A percentile compares a stretch with the other conserved stretches of the same genome.
phyloP scores from a whole-genome alignment of 23 tunicate species.

The Trididemnum clinides region DNA sequence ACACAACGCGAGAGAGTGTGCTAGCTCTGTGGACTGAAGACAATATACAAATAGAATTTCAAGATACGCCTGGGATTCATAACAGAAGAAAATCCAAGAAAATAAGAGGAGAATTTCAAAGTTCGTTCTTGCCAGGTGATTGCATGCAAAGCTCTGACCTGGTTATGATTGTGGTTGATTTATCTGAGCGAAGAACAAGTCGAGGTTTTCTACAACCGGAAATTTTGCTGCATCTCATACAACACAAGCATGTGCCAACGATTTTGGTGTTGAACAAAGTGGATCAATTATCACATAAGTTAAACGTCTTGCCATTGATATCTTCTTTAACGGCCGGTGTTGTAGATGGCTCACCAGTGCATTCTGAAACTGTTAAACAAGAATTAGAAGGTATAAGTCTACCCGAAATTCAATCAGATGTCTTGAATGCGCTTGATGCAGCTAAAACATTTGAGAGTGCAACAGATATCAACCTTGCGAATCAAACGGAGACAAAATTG shows the following conservation, averaged over 20 bases:
- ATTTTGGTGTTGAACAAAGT: constrained; percentile 75
- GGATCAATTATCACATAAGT: constrained; percentile 14
- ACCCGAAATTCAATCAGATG: constrained; percentile 40
- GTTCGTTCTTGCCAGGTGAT: constrained; percentile 16
- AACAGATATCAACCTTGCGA: constrained; percentile 16
- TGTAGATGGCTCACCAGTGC: constrained; percentile 26
- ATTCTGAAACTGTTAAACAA: neutral
- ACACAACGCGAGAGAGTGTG: constrained; percentile 61
- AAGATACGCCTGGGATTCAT: constrained; percentile 82
- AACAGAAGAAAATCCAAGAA: constrained; percentile 50
- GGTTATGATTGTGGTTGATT: constrained; percentile 75
- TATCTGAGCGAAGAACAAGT: constrained; percentile 39
- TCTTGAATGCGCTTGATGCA: constrained; percentile 29
- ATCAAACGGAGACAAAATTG: constrained; percentile 54
- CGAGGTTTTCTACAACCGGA: constrained; percentile 71
- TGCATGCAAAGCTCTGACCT: constrained; percentile 51
- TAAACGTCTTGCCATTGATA: constrained; percentile 24
- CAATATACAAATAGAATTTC: constrained; percentile 78
- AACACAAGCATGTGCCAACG: constrained; percentile 56
- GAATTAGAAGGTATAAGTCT: constrained; percentile 11
- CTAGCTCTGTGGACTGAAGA: constrained; percentile 59
- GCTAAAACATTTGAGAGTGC: neutral
- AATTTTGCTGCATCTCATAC: constrained; percentile 59
- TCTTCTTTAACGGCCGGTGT: constrained; percentile 26
- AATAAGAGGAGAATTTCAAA: constrained; percentile 11